Conservation (phyloP, 2,113 vertebrate species). For the Mionectes macconnelli region DNA sequence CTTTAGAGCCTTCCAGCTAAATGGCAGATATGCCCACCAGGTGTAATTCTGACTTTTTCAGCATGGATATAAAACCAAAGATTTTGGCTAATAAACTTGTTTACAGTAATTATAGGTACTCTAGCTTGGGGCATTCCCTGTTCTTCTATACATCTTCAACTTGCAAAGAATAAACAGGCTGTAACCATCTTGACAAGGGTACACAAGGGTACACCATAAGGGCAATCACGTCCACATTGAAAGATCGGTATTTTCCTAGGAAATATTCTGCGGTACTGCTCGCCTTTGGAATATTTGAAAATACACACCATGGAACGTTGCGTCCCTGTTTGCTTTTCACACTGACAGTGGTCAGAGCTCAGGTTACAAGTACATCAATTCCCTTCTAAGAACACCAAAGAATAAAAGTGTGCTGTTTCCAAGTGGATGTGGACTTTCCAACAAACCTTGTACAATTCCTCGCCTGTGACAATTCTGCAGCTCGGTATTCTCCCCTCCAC, state of each 20-base stretch:
- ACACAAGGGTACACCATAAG: accelerated
- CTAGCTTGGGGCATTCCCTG: background rate
- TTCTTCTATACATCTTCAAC: background rate
- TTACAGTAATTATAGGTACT: background rate
- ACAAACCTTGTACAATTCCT: background rate
- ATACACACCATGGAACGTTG: accelerated
- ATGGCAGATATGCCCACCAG: background rate
- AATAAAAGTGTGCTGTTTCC: background rate
- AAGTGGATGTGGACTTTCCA: background rate
- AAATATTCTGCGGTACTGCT: background rate
- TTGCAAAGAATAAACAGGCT: background rate
- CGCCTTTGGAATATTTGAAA: background rate
- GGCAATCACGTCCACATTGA: background rate
- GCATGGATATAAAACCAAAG: background rate
- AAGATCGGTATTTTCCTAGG: background rate
- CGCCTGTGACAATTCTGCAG: background rate
- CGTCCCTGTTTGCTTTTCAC: background rate
- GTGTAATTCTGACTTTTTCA: background rate
- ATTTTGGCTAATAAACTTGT: background rate
- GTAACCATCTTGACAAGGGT: background rate
- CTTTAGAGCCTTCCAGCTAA: background rate
- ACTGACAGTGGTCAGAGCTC: background rate
- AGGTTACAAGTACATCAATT: background rate
- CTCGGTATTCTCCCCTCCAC: background rate
- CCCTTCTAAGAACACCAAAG: background rate